These are phyloP conservation scores for Melieria omissa DNA, from an alignment of 2,888 invertebrate genomes.

Conservation along the genomic window DNA sequence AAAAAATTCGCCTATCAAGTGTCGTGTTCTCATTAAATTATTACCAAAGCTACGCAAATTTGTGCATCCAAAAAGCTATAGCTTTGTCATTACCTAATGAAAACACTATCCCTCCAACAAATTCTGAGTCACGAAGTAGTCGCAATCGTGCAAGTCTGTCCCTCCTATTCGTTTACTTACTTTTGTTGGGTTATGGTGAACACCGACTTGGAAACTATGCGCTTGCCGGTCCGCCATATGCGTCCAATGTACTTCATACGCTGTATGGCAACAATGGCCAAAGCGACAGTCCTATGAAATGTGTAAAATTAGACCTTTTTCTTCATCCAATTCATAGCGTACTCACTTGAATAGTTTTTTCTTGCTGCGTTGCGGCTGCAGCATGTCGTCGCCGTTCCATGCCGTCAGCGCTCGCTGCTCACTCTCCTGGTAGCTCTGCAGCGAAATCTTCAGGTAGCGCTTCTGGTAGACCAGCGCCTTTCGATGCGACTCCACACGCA, in stretches of 20 bases:
- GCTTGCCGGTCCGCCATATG: slow-evolving; percentile 73
- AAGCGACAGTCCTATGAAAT: slow-evolving; percentile 69
- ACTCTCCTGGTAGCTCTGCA: slow-evolving; percentile 67
- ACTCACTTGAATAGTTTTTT: slow-evolving; percentile 64
- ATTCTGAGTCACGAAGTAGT: too few relatives aligned
- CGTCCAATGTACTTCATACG: slow-evolving; percentile 76
- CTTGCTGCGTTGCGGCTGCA: slow-evolving; percentile 49
- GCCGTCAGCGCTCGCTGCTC: slow-evolving; percentile 59
- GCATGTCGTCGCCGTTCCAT: slow-evolving; percentile 45
- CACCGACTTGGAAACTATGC: slow-evolving; percentile 69
- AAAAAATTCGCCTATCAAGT: too few relatives aligned
- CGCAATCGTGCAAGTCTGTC: too few relatives aligned
- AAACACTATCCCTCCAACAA: too few relatives aligned
- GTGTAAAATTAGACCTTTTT: background rate
- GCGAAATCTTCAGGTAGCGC: slow-evolving; percentile 80
- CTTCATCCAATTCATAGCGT: background rate
- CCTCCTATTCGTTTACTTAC: slow-evolving; percentile 48
- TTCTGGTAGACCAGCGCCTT: slow-evolving; percentile 93
- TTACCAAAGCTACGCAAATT: too few relatives aligned
- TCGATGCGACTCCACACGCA: slow-evolving; percentile 85
- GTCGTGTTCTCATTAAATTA: too few relatives aligned
- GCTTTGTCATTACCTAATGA: too few relatives aligned
- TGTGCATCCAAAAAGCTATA: too few relatives aligned
- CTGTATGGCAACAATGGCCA: slow-evolving; percentile 71
- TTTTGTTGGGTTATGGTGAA: slow-evolving; percentile 65